These are phyloP conservation scores for Platanista minor DNA, from an alignment of 2,113 vertebrate genomes.

Conservation along the genomic window DNA sequence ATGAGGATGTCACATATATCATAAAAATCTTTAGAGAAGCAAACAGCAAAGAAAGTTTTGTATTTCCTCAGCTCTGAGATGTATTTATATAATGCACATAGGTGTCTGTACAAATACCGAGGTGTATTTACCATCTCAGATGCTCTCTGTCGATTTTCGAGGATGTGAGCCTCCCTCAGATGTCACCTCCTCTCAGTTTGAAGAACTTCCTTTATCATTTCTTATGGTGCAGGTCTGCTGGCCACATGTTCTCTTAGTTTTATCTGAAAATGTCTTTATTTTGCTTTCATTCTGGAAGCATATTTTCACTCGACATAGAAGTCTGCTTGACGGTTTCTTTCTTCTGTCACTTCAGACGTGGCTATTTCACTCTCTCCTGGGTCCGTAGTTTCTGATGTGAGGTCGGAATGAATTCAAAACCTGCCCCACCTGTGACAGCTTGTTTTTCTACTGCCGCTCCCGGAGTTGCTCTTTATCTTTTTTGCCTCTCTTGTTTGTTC, in stretches of 20 bases:
- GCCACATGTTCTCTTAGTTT: background rate
- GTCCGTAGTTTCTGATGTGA: background rate
- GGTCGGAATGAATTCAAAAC: background rate
- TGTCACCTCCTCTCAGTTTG: background rate
- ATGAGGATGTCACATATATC: background rate
- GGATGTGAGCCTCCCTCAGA: background rate
- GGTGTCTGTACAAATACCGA: background rate
- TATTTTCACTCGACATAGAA: background rate
- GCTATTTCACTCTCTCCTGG: background rate
- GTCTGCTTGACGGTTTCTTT: background rate
- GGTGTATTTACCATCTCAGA: background rate
- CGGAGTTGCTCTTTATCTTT: background rate
- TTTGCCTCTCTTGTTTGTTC: background rate
- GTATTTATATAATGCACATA: rapidly evolving
- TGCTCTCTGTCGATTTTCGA: background rate
- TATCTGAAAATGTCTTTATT: background rate
- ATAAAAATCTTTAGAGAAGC: background rate
- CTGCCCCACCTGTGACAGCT: background rate
- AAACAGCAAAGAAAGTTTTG: background rate
- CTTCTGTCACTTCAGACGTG: background rate
- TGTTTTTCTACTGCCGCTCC: background rate
- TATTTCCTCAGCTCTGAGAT: background rate
- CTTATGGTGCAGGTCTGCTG: background rate
- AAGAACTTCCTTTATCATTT: background rate
- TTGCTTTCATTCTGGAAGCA: background rate